Base-by-base conservation (phyloP, 2,888 invertebrate genomes). In the Tridacna gigas region DNA sequence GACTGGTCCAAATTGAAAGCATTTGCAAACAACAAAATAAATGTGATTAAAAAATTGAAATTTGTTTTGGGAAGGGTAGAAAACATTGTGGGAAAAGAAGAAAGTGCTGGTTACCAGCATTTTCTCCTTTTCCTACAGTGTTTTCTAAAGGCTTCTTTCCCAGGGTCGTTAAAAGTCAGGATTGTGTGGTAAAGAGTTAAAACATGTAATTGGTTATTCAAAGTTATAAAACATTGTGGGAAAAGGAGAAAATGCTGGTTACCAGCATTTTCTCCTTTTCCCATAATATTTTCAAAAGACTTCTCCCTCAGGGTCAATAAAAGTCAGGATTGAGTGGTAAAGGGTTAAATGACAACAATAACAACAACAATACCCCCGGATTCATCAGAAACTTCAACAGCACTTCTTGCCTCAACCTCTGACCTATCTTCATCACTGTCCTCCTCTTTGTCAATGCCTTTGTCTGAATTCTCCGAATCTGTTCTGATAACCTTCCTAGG, bases 291-390 rank as follows among this genome's bases (percentile, higher is more conserved):
- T 56, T 9, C 56, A 56, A 56, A 56, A 56, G 56, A 3, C 9
- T 20, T 56, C 11, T 56, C 18, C 56, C 20, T 1, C 20, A 56
- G 56, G 18, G 20, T 56, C 11, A 51, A 51, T 51, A 51, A 13
- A 15, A 51, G 18, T 9, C 1, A 3, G 18, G 3, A 56, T 5
- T 20, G 37, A 3, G 56, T 56, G 56, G 56, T 15, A 5, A 56
- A 56, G 56, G 56, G 56, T 56, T 56, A 9, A 56, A 56, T 56
- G 20, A 56, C n/a, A 25, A 22, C 25, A 63, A 25, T 22, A 63
- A 63, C 26, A 63, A 25, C 63, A 63, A 63, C 26, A 5, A 60
- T 63, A 75, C 75, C 75, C 18, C 63, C 75, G 18, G 75, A 75
- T 47, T 61, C 47, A 51, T 48, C 45, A 0, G 75, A 75, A 13